Evolutionary conservation across 2,797 vertebrate genomes (phyloP), one percentile per base, ranked within the genome.

Genomic region (Epinephelus malabaricus): DNA sequence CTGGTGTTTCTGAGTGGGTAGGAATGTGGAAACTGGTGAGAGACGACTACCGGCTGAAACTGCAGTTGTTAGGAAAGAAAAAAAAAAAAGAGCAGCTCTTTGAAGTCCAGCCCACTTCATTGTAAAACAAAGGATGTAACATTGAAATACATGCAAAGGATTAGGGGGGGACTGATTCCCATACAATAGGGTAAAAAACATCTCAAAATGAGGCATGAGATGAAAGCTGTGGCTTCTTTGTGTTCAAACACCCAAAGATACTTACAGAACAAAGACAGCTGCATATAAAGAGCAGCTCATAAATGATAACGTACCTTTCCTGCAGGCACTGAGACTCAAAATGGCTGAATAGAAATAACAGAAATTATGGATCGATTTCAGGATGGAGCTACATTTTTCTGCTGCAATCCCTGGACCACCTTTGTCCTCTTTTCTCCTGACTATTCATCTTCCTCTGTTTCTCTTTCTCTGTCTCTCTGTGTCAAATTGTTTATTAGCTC

Each of bases 71-170:
- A 46, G 14, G 10, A 46, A 59, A 63, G 5, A 30, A 65, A 25
- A 59, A 75, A 69, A 64, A 59, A 88, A 84, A 81, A 72, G 19
- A 86, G 64, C 69, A 73, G 70, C 80, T 79, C 84, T 92, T 89
- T 90, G 85, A 90, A 85, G 88, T 79, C 55, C 70, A 38, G 69
- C 73, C 50, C 56, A 76, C 66, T 73, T 64, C n/a, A 17, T 18
- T 51, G 56, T 21, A 76, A 63, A 67, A 85, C 61, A 84, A 72
- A 82, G 76, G 66, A 85, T 63, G 60, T 47, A 46, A 74, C 27
- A 69, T 17, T 84, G 69, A 79, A 85, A 78, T 51, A 74, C 56
- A 87, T 70, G 76, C 62, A 62, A 62, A 73, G 81, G 82, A 89
- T 86, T 80, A 61, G 12, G 34, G 45, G 9, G 58, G 25, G 69